Base-by-base conservation (phyloP, 2,797 vertebrate species). In the Neosilurus mollespiculum region DNA sequence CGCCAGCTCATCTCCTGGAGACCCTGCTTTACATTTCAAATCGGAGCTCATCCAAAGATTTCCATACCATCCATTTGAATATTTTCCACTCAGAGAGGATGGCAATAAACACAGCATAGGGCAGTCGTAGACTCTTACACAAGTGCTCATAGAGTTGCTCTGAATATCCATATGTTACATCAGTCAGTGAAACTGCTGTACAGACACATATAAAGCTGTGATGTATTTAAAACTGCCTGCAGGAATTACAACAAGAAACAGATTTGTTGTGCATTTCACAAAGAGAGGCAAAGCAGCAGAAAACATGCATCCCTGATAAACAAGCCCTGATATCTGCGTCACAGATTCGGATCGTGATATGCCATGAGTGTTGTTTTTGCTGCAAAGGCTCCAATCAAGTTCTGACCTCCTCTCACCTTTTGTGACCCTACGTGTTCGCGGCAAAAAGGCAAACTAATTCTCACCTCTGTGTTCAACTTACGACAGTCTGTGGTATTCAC, bases 1-100 rank as follows among this genome's bases (percentile, higher is more conserved):
- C 83, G 59, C 87, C 87, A 87, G 91, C 90, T 90, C 90, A 87
- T 88, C 90, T 91, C 88, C 87, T 87, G 87, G 79, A 81, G 80
- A 86, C 12, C 85, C 92, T 94, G 89, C 89, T 96, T 96, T 96
- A 95, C 94, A 95, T 95, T 91, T 89, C 94, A 94, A 95, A 94
- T 93, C 90, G 89, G 89, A 88, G 85, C 92, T 92, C 92, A 93
- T 94, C 85, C 88, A 92, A 87, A 89, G 90, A 95, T 96, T 95
- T 96, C 93, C 95, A 95, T 96, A 95, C 92, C 82, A 91, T 84
- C 89, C 88, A 93, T 95, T 94, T 94, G 92, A 94, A 94, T 93
- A 95, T 95, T 95, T 89, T 95, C 94, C 94, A 95, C 94, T 84
- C 82, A 87, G 88, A 89, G 91, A 89, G 83, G 79, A 69, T 73